Evolutionary conservation across 2,888 invertebrate species (phyloP), one percentile per base, ranked within the genome.

Genomic region (Petrophora chlorosata): DNA sequence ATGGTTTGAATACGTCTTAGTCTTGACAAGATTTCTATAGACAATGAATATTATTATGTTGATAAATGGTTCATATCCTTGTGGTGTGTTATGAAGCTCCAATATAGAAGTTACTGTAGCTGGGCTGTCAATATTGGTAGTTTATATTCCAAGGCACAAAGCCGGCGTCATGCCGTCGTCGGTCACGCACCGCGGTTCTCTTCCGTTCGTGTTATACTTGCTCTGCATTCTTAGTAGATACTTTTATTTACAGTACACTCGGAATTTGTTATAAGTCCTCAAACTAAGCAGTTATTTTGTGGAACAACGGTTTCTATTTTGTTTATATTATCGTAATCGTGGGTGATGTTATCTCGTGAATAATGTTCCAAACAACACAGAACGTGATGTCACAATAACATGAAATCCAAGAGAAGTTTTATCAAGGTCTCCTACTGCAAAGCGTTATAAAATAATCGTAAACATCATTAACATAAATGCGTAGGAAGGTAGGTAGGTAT

Each of bases 111-210:
- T 35, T 22, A 32, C 40, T 28, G 17, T 29, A 34, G 51, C 35
- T 13, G 52, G 57, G 43, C 45, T 60, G 59, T 70, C 65, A 66
- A 65, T 67, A 63, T 59, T 58, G 62, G 60, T 67, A 70, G 67
- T 74, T 73, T 70, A 72, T 78, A 71, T 74, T 73, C 72, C 61
- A 61, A 51, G 62, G 57, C 65, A 65, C 64, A 64, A 63, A 67
- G 61, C 55, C 57, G 63, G 68, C 70, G 73, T 70, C 71, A 68
- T 56, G 63, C 54, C 54, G 61, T 57, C 62, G 70, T 56, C 70
- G 73, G 80, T 84, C 83, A 84, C 81, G 82, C 82, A 72, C 73
- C 59, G 57, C 58, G 58, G 16, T 34, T 61, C 63, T 68, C 76
- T 78, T 79, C 75, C 78, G 73, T 65, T 70, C 73, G 70, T 74